Evolutionary conservation across 2,888 invertebrate species (phyloP), one percentile per base, ranked within the genome.

Genomic region (Drosophila borealis): DNA sequence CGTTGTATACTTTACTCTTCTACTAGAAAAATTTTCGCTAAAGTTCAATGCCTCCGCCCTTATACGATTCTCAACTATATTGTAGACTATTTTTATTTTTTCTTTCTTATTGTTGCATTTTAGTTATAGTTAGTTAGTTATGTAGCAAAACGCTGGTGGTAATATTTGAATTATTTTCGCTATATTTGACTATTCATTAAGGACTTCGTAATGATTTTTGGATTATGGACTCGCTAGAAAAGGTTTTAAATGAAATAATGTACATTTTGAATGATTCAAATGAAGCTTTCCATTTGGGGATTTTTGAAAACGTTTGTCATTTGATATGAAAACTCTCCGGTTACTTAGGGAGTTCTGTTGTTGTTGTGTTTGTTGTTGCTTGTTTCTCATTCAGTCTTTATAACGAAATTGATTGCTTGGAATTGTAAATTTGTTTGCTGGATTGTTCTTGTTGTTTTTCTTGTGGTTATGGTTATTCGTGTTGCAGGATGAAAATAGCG

Each of bases 391-490:
- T 84, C 89, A 84, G 89, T 84, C 83, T 84, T 78, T 71, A 64
- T 77, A 87, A 85, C 77, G 77, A 76, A 89, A 89, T 85, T 85
- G 85, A 89, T 85, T 85, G 85, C 74, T 80, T 87, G 80, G 63
- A 66, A 78, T 82, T 85, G 85, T 85, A 85, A 88, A 83, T 87
- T 85, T 88, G 80, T 86, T 82, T 56, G 67, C 75, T 84, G 84
- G 84, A 85, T 89, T 85, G 85, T 87, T 89, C 89, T 70, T 74
- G 14, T 63, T 70, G 36, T 49, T 60, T 13, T 46, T 51, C 8
- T 60, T 60, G 44, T 39, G 60, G 5, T 78, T 70, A 39, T 46
- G 67, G 46, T 53, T 46, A 34, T 39, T 49, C 48, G 44, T 34
- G 41, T 54, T 65, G 51, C 66, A 56, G 29, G 41, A 51, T 50